Conservation (phyloP, 2,888 invertebrate genomes). For the Synergus japonicus region DNA sequence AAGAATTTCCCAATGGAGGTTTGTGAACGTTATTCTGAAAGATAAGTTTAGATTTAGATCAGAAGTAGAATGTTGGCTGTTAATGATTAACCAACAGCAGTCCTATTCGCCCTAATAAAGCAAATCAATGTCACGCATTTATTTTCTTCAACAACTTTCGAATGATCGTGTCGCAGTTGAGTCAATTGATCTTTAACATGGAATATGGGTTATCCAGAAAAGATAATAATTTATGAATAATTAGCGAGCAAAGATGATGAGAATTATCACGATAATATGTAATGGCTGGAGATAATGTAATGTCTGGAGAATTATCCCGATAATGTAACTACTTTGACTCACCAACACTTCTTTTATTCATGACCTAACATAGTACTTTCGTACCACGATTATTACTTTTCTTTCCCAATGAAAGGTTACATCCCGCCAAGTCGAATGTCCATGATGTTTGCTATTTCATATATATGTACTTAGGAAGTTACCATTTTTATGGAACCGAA, state of each 20-base stretch:
- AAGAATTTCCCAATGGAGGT: neutral
- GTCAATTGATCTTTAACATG: neutral
- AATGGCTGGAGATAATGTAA: too few relatives aligned
- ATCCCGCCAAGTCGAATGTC: neutral
- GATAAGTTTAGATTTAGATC: neutral
- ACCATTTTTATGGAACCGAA: neutral
- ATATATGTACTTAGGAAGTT: neutral
- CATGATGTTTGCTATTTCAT: neutral
- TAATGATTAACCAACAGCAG: constrained; percentile 1
- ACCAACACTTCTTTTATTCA: neutral
- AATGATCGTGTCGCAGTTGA: neutral
- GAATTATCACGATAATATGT: too few relatives aligned
- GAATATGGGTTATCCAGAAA: neutral
- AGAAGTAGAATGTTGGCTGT: neutral
- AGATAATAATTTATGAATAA: neutral
- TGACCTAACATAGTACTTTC: neutral
- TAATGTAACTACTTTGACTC: neutral
- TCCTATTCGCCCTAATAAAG: neutral
- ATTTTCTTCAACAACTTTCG: neutral
- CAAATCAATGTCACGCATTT: neutral
- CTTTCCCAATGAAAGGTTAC: constrained; percentile 9
- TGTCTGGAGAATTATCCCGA: neutral
- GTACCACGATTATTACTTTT: neutral
- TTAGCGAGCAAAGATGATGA: neutral
- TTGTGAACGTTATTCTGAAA: neutral